These are phyloP conservation scores for Aquatica leii DNA, from an alignment of 2,888 invertebrate genomes.

Conservation along the genomic window DNA sequence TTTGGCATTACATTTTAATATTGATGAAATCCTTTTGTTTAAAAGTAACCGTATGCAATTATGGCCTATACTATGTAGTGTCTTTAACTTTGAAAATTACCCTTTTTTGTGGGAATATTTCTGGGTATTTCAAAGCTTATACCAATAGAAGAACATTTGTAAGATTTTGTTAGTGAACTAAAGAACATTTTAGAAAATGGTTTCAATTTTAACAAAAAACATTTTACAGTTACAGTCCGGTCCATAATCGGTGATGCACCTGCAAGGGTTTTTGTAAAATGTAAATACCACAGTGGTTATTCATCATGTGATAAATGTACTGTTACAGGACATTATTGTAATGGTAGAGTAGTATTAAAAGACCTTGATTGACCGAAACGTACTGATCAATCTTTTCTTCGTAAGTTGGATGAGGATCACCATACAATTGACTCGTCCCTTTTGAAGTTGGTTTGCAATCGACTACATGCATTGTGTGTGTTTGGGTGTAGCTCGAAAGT, in stretches of 20 bases:
- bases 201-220: too few relatives aligned
- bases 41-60: neutral
- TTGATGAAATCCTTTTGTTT: neutral
- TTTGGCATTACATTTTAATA: neutral
- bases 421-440: neutral
- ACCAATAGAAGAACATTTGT: too few relatives aligned
- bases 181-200: too few relatives aligned
- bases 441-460: slow-evolving; percentile 15
- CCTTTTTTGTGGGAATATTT: neutral
- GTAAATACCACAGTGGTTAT: slow-evolving; percentile 22
- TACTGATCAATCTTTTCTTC: neutral
- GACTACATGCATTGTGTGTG: too few relatives aligned
- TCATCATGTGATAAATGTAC: slow-evolving; percentile 22
- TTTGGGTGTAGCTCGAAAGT: slow-evolving; percentile 16
- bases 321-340: slow-evolving; percentile 14
- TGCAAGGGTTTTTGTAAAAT: slow-evolving; percentile 12
- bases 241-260: too few relatives aligned
- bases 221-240: too few relatives aligned
- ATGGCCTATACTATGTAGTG: neutral
- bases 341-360: slow-evolving; percentile 11
- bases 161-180: too few relatives aligned
- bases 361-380: neutral
- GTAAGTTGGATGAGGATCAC: neutral
- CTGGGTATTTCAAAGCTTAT: neutral
- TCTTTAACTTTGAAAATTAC: neutral